Evolutionary conservation across 2,888 invertebrate genomes (phyloP).

Genomic region (Hirtodrosophila cameraria): DNA sequence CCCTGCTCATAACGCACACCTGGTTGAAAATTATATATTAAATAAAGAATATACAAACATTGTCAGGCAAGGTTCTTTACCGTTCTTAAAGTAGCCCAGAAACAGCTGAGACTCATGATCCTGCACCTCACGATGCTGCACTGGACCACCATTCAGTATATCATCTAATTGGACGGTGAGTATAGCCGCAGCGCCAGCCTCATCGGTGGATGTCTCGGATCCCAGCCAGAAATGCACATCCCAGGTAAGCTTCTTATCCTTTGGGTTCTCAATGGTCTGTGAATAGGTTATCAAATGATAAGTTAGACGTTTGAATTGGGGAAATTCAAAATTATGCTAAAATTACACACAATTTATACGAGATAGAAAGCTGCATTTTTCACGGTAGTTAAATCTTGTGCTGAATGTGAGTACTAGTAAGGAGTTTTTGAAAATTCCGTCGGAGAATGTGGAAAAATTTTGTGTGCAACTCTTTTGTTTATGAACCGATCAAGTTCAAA

Average conservation of each 20-base stretch:
- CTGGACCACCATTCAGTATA: slow-evolving; percentile 91
- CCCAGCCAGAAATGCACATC: slow-evolving; percentile 96
- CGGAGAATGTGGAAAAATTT: too few relatives aligned
- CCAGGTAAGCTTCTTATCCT: slow-evolving; percentile 88
- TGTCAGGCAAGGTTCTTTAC: slow-evolving; percentile 78
- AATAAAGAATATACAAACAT: background rate
- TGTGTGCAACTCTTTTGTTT: too few relatives aligned
- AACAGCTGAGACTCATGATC: slow-evolving; percentile 93
- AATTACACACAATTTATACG: too few relatives aligned
- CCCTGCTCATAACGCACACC: slow-evolving; percentile 92
- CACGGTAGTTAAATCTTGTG: too few relatives aligned
- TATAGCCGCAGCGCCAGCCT: slow-evolving; percentile 91
- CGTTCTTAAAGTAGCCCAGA: slow-evolving; percentile 89
- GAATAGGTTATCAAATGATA: background rate
- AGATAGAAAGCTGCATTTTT: too few relatives aligned
- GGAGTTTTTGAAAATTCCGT: too few relatives aligned
- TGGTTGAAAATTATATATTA: slow-evolving; percentile 52
- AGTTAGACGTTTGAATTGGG: too few relatives aligned
- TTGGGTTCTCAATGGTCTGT: slow-evolving; percentile 89
- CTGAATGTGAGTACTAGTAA: too few relatives aligned
- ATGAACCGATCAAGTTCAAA: too few relatives aligned
- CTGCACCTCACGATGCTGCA: slow-evolving; percentile 94
- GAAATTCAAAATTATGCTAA: too few relatives aligned
- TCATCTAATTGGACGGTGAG: slow-evolving; percentile 93
- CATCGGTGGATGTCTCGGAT: slow-evolving; percentile 90